Evolutionary conservation across 1,140 invertebrate species (phyloP), one percentile per base, ranked within the genome.

Genomic region (Lepidurus arcticus): DNA sequence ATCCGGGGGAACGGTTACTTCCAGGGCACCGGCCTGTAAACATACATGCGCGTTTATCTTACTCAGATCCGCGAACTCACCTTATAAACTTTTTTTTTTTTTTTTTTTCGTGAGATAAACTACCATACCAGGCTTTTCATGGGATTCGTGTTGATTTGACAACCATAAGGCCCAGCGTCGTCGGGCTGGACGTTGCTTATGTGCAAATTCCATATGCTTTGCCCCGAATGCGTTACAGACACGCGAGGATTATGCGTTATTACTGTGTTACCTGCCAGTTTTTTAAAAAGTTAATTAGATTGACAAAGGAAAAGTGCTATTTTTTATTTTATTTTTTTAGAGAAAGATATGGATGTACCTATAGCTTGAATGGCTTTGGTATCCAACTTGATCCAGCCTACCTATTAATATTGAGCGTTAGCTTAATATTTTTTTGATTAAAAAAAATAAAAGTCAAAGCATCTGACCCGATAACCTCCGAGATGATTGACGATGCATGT

Each of bases 341-440:
- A 47, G 45, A 47, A 47, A 47, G 2, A 47, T 11, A 65, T 65
- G 26, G n/a, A 42, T 24, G 44, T 75, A 42, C 73, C 73, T 44
- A 96, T 95, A 76, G 94, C 94, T 83, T 95, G 88, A 83, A 96
- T 92, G 77, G 94, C 94, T 86, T 96, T 95, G 73, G 93, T 94
- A 86, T 96, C 94, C 78, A 92, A 92, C 85, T 95, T 95, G 85
- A 95, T 94, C 94, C 94, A 96, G 79, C 93, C 93, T 79, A 95
- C 93, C 94, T 95, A 65, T n/a, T 65, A 47, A 76, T 65, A 65
- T 21, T 42, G 21, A 34, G 44, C 76, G 76, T 53, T 76, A 47
- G 76, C 44, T 42, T 26, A 34, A 16, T 26, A n/a, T 42, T 47
- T 76, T 26, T 47, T 26, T 5, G 10, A 11, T 65, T n/a, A 65